Conservation (phyloP, 1,140 invertebrate genomes). For the Riptortus pedestris region DNA sequence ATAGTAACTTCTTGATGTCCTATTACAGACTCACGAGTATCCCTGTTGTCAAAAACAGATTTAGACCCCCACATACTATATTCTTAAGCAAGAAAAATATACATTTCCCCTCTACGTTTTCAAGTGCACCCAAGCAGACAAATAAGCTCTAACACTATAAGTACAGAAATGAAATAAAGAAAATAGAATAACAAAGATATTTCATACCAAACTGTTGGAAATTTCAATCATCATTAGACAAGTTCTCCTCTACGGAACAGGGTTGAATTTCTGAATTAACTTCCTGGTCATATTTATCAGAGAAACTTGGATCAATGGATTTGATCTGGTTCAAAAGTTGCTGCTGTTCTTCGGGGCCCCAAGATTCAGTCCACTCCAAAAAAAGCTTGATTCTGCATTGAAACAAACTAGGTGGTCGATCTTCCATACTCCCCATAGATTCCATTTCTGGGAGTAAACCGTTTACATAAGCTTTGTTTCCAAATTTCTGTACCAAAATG, state of each 20-base stretch:
- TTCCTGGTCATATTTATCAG: conserved; percentile 54
- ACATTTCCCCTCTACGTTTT: too few species aligned
- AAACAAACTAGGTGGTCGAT: conserved; percentile 71
- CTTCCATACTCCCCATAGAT: conserved; percentile 47
- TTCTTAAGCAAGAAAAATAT: too few species aligned
- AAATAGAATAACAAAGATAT: too few species aligned
- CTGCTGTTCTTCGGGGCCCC: conserved; percentile 63
- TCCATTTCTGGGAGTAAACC: conserved; percentile 60
- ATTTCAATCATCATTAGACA: too few species aligned
- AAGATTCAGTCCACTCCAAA: conserved; percentile 71
- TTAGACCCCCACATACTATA: too few species aligned
- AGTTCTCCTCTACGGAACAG: conserved; percentile 8
- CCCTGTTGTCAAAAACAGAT: too few species aligned
- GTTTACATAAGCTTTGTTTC: conserved; percentile 50
- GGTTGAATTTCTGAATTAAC: conserved; percentile 1
- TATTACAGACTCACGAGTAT: too few species aligned
- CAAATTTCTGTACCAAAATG: conserved; percentile 57
- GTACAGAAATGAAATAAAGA: too few species aligned
- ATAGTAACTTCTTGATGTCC: too few species aligned
- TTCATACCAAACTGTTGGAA: too few species aligned
- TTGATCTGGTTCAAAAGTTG: conserved; percentile 55
- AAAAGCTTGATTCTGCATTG: conserved; percentile 82
- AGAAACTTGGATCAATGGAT: conserved; percentile 58
- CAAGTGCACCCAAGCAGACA: too few species aligned
- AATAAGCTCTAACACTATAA: too few species aligned